Conservation (phyloP, 2,797 vertebrate species). For the Helostoma temminkii region DNA sequence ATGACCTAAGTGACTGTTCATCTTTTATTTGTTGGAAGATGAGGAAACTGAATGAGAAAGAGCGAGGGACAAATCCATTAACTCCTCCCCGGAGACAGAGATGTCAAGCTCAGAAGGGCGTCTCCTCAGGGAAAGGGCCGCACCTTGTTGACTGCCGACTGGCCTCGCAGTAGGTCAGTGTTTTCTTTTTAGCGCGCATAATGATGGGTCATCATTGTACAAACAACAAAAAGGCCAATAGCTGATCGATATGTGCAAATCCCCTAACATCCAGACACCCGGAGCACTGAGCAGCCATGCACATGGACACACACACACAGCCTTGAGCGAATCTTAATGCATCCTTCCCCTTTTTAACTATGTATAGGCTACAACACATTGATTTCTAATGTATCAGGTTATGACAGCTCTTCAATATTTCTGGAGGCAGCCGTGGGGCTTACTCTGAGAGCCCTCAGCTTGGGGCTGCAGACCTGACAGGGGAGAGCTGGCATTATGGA, state of each 20-base stretch:
- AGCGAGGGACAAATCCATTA: constrained; percentile 48
- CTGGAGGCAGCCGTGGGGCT: constrained; percentile 63
- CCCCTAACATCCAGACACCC: not conserved
- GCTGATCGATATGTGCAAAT: constrained; percentile 53
- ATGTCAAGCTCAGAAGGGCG: constrained; percentile 32
- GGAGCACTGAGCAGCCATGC: not conserved
- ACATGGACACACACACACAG: constrained; percentile 11
- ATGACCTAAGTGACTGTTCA: constrained; percentile 47
- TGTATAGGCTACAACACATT: constrained; percentile 71
- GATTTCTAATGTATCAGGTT: constrained; percentile 79
- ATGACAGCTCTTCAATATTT: constrained; percentile 79
- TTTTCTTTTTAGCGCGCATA: constrained; percentile 47
- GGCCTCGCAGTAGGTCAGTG: constrained; percentile 34
- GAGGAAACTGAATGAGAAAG: constrained; percentile 23
- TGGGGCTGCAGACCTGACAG: constrained; percentile 63
- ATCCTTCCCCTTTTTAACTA: constrained; percentile 70
- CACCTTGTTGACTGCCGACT: constrained; percentile 31
- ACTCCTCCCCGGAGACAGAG: constrained; percentile 17
- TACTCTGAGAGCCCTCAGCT: constrained; percentile 50
- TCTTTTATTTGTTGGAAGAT: constrained; percentile 22
- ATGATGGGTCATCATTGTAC: constrained; percentile 54
- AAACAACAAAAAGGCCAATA: constrained; percentile 55
- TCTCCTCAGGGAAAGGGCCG: constrained; percentile 17
- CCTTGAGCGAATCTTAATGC: constrained; percentile 60
- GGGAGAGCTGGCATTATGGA: constrained; percentile 64